Evolutionary conservation across 2,888 invertebrate species (phyloP), one percentile per base, ranked within the genome.

Genomic region (Drosophila paramelanica): DNA sequence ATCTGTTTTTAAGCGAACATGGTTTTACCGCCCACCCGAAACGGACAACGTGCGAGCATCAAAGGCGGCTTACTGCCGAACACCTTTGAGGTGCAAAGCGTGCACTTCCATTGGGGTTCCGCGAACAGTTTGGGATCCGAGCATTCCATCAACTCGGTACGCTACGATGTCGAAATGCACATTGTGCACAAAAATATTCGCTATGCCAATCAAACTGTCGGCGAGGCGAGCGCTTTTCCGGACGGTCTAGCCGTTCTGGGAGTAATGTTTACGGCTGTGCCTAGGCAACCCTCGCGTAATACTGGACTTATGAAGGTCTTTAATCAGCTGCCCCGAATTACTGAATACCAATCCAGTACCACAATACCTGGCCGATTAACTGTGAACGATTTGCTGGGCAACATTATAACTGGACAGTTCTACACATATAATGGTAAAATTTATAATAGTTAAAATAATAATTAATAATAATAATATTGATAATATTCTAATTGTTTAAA

Each of bases 21-120:
- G 59, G 79, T 53, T 0, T 5, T 86, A 20, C 73, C 82, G 0
- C 10, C 41, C 0, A 80, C 74, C 1, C 50, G 27, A 2, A 47
- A 60, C 13, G 79, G 82, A 0, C 55, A 62, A 2, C 77, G 75
- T 0, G 81, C 91, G 0, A 76, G 20, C 17, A 79, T 91, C 11
- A 81, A 42, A 3, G 89, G 90, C 0, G 89, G 88, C 2, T 13
- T 76, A 1, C 27, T 89, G 56, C 66, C 50, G 0, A 79, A 75
- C 0, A 60, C 17, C 1, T 91, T 84, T 17, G 90, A 90, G 47
- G 89, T 80, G 0, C 71, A 85, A 11, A 78, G 77, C 33, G 57
- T 91, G 0, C 91, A 91, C 52, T 96, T 96, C 91, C 96, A 96
- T 91, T 96, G 96, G 96, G 92, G 94, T 1, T 94, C 94, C 68